Conservation (phyloP, 1,140 invertebrate species). For the Zeugodacus cucurbitae region DNA sequence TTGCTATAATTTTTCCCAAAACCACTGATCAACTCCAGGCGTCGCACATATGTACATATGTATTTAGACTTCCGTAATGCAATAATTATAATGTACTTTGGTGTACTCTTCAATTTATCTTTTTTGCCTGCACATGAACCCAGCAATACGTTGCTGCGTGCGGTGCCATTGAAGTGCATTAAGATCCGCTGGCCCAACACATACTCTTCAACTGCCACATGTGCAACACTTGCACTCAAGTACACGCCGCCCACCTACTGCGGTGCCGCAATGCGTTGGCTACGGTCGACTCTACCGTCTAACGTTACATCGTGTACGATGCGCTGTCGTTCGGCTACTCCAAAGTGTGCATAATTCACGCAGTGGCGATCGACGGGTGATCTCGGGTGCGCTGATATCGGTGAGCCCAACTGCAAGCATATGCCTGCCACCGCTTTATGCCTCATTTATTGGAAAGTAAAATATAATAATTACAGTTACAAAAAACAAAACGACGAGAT, state of each 20-base stretch:
- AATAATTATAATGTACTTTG: constrained; percentile 25
- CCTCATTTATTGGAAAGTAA: constrained; percentile 19
- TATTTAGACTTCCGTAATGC: constrained; percentile 4
- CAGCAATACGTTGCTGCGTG: background rate
- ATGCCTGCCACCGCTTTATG: background rate
- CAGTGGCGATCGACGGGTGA: constrained; percentile 4
- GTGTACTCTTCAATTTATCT: too few species aligned
- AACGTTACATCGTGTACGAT: background rate
- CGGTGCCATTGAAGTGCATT: constrained; percentile 14
- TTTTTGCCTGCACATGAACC: background rate
- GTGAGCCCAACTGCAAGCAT: background rate
- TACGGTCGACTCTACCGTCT: background rate
- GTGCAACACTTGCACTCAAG: background rate
- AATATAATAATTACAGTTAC: constrained; percentile 1
- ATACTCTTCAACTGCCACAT: background rate
- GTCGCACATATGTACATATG: background rate
- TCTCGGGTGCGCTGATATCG: background rate
- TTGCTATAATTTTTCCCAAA: background rate
- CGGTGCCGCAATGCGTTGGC: background rate
- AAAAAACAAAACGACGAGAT: background rate
- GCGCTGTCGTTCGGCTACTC: background rate
- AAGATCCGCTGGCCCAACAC: background rate
- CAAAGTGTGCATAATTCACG: constrained; percentile 15
- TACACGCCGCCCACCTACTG: constrained; percentile 12
- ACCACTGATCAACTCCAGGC: background rate